Evolutionary conservation across 2,113 vertebrate species (phyloP).

Genomic region (Petroica traversi): DNA sequence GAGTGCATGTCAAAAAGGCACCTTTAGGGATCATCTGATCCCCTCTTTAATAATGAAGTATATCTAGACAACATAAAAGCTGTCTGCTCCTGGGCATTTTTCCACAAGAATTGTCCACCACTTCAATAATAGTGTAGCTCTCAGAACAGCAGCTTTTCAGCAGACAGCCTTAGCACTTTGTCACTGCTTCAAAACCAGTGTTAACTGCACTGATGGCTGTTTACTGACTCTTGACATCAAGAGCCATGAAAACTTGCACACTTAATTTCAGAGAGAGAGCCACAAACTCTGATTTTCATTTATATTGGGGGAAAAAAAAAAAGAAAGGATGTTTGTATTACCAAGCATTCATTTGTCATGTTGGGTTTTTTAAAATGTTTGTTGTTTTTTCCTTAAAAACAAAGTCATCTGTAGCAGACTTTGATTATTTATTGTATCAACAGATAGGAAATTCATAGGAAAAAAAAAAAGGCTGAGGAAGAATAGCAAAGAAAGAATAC

Average conservation of each 20-base stretch:
- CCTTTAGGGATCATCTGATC: slow-evolving; percentile 26
- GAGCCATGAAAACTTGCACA: neutral
- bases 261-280: neutral
- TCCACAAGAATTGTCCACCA: slow-evolving; percentile 4
- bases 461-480: neutral
- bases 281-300: neutral
- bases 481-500: neutral
- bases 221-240: neutral
- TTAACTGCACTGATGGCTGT: neutral
- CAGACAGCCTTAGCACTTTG: neutral
- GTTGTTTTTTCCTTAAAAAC: neutral
- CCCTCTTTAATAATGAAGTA: slow-evolving; percentile 24
- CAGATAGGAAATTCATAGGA: neutral
- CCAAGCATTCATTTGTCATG: neutral
- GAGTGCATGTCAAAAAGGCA: slow-evolving; percentile 5
- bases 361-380: neutral
- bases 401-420: neutral
- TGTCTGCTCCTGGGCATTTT: slow-evolving; percentile 7
- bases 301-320: neutral
- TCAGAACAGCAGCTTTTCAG: neutral
- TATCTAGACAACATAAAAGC: neutral
- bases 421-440: neutral
- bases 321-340: neutral
- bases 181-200: neutral
- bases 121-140: neutral